phyloP scores from a whole-genome alignment of 2,113 vertebrate species.

The Mixornis gularis region DNA sequence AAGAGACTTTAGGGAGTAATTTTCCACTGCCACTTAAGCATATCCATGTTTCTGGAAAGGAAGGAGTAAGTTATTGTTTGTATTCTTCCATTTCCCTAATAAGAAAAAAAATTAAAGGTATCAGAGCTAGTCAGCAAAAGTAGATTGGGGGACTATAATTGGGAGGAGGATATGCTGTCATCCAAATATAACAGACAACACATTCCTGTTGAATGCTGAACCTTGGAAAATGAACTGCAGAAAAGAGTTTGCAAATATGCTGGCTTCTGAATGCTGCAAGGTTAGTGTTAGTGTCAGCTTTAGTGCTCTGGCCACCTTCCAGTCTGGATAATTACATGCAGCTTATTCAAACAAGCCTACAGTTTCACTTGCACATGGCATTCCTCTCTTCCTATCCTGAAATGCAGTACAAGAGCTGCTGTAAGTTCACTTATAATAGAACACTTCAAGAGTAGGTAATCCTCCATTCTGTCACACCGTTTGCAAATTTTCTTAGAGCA shows the following conservation, averaged over 20 bases:
- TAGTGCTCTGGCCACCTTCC: conserved; percentile 21
- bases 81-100: not conserved
- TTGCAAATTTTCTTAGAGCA: not conserved
- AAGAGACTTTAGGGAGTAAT: not conserved
- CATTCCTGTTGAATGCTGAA: not conserved
- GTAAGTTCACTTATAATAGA: not conserved
- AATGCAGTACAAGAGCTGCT: not conserved
- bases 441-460: not conserved
- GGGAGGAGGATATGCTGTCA: not conserved
- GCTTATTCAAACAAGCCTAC: conserved; percentile 15
- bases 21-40: not conserved
- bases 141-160: not conserved
- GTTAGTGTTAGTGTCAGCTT: not conserved
- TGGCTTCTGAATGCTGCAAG: not conserved
- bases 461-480: not conserved
- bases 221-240: not conserved
- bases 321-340: conserved; percentile 23
- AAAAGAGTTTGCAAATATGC: conserved; percentile 6
- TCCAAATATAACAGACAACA: not conserved
- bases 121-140: not conserved
- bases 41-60: not conserved
- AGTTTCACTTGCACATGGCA: conserved; percentile 5
- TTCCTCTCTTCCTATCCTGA: not conserved
- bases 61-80: not conserved
- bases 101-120: not conserved